A percentile compares a stretch with the other conserved stretches of the same genome.
Conservation (phyloP, 2,797 vertebrate species). For the Apogon talboti region DNA sequence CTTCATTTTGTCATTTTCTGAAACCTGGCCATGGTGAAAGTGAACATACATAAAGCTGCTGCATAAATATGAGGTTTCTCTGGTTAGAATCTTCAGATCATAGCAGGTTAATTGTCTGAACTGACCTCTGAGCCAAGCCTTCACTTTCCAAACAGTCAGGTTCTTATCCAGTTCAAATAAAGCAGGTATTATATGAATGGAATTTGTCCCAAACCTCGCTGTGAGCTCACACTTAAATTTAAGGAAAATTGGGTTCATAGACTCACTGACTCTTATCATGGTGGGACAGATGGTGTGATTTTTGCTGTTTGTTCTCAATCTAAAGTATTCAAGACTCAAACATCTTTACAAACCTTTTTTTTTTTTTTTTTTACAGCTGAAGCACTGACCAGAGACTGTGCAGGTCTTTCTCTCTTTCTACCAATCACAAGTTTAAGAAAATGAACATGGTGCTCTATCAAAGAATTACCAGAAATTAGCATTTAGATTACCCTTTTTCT, state of each 20-base stretch:
- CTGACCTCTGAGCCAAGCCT: slow-evolving; percentile 1
- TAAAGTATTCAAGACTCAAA: background rate
- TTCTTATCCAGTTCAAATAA: background rate
- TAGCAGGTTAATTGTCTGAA: background rate
- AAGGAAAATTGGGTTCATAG: background rate
- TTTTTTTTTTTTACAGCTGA: background rate
- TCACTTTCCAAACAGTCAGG: background rate
- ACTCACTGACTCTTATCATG: background rate
- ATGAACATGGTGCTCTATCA: slow-evolving; percentile 31
- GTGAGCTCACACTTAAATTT: background rate
- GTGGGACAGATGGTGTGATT: background rate
- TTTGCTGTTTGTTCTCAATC: background rate
- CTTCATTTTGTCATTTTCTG: background rate
- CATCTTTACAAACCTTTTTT: slow-evolving; percentile 17
- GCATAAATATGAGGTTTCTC: background rate
- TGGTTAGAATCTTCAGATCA: background rate
- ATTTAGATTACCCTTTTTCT: slow-evolving; percentile 54
- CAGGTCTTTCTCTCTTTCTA: background rate
- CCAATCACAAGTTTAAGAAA: slow-evolving; percentile 26
- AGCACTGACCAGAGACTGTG: background rate
- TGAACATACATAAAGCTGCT: background rate
- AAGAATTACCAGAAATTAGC: slow-evolving; percentile 47
- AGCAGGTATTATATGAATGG: no score
- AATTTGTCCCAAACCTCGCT: no score
- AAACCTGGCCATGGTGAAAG: background rate